Percentiles rank a stretch among this genome's conserved stretches.
These are phyloP conservation scores for Diogma glabrata DNA, from an alignment of 2,888 invertebrate species.

Conservation along the genomic window DNA sequence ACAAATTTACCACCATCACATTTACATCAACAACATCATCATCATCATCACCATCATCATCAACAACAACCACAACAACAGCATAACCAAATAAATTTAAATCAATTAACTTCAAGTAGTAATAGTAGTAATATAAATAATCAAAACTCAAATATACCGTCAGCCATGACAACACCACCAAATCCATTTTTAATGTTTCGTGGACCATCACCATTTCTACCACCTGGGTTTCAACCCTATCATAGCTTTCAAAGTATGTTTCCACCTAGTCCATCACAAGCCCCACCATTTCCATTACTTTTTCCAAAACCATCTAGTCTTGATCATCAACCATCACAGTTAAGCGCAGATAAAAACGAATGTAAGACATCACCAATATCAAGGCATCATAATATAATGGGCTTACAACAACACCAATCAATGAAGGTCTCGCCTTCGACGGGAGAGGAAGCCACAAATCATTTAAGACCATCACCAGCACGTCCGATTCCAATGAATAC, in stretches of 20 bases:
- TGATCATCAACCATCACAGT: conserved; percentile 34
- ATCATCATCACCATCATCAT: conserved; percentile 37
- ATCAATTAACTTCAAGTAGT: not conserved
- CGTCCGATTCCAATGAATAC: conserved; percentile 35
- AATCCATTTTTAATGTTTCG: conserved; percentile 64
- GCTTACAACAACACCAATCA: conserved; percentile 10
- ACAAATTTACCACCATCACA: conserved; percentile 36
- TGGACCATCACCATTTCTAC: conserved; percentile 52
- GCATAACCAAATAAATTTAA: conserved; percentile 29
- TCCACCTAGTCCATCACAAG: conserved; percentile 40
- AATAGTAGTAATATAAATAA: conserved; percentile 5
- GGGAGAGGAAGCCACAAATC: conserved; percentile 51
- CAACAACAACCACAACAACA: conserved; percentile 39
- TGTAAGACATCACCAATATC: conserved; percentile 46
- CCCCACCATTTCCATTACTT: conserved; percentile 41
- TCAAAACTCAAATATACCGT: conserved; percentile 18
- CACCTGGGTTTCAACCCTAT: conserved; percentile 49
- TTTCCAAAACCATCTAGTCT: conserved; percentile 44
- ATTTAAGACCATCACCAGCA: conserved; percentile 53
- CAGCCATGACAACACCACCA: conserved; percentile 39
- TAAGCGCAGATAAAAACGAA: conserved; percentile 36
- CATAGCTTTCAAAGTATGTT: conserved; percentile 44
- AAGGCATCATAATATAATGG: not conserved
- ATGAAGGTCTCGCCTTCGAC: conserved; percentile 54
- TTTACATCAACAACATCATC: conserved; percentile 22